Evolutionary conservation across 1,140 invertebrate genomes (phyloP).

Genomic region (Drosophila rufa): DNA sequence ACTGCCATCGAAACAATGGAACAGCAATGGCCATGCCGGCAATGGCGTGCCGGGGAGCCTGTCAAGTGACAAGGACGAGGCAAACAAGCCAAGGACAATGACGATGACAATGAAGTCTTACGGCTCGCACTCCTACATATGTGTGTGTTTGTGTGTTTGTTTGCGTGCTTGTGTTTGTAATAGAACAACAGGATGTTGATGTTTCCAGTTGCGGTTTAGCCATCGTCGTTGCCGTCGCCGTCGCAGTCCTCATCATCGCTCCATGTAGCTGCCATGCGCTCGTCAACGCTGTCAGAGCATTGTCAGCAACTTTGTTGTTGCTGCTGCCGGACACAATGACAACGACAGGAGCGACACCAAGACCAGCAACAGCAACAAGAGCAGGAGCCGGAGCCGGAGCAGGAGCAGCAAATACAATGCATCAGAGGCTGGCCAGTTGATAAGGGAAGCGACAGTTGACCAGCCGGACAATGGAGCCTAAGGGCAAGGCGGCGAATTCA

Average conservation of each 20-base stretch:
- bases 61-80: conserved; percentile 71
- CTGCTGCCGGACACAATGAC: conserved; percentile 53
- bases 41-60: conserved; percentile 51
- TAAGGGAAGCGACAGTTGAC: conserved; percentile 44
- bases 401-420: conserved; percentile 28
- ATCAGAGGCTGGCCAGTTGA: conserved; percentile 35
- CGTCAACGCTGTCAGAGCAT: conserved; percentile 72
- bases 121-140: conserved; percentile 38
- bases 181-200: conserved; percentile 68
- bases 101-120: conserved; percentile 77
- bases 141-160: not conserved
- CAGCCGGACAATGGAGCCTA: conserved; percentile 33
- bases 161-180: conserved; percentile 57
- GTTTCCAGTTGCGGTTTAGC: conserved; percentile 70
- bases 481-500: conserved; percentile 41
- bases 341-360: conserved; percentile 48
- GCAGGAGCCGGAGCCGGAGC: conserved; percentile 2
- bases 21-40: conserved; percentile 27
- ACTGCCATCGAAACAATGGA: conserved; percentile 62
- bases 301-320: conserved; percentile 68
- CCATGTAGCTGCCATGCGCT: conserved; percentile 68
- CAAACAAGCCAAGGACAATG: conserved; percentile 76
- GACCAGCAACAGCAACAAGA: conserved; percentile 14
- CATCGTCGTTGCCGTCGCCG: conserved; percentile 37
- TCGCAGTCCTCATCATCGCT: conserved; percentile 58